Base-by-base conservation (phyloP, 2,113 vertebrate genomes). In the Oceanodroma tethys region DNA sequence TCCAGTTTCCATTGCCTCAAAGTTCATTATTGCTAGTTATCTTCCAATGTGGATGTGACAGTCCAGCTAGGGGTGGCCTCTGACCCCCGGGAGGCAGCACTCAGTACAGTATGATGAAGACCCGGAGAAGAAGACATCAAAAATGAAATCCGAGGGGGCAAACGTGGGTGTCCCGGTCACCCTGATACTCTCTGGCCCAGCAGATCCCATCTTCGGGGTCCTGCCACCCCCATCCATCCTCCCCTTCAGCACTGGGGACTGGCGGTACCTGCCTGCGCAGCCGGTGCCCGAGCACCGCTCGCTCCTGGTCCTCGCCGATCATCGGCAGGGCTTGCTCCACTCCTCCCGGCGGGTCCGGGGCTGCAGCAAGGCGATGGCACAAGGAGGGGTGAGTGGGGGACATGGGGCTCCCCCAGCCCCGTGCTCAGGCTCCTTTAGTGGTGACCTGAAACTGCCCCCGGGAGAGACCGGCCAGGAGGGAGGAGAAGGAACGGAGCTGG, bases 1-100 rank as follows among this genome's bases (percentile, higher is more conserved):
- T 89, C 81, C 91, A 86, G 91, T 88, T 65, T 40, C 88, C 66
- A 14, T 56, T 55, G 71, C 85, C 96, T 89, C 82, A 4, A 86
- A 87, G 86, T 86, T 97, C 27, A 9, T 98, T 98, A 98, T 98
- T 98, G 98, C 98, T 98, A 86, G 96, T 92, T 96, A 94, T 83
- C 86, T 93, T 74, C 88, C 55, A 32, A 70, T 16, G 8, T 42
- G 83, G 83, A 19, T 8, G 86, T n/a, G 86, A 11, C 2, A 34
- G 53, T 16, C 76, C 0, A 0, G 72, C 58, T 19, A 2, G 1
- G 45, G 48, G 58, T 4, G 0, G 82, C 68, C 67, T 50, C 55
- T 0, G 47, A 19, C 8, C 29, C 53, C 26, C 2, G 0, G 27
- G 59, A 56, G 70, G 82, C 84, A 76, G 81, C 43, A 14, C 55